These are phyloP conservation scores for Caenorhabditis plicata DNA, from an alignment of 2,888 invertebrate species.

Conservation along the genomic window DNA sequence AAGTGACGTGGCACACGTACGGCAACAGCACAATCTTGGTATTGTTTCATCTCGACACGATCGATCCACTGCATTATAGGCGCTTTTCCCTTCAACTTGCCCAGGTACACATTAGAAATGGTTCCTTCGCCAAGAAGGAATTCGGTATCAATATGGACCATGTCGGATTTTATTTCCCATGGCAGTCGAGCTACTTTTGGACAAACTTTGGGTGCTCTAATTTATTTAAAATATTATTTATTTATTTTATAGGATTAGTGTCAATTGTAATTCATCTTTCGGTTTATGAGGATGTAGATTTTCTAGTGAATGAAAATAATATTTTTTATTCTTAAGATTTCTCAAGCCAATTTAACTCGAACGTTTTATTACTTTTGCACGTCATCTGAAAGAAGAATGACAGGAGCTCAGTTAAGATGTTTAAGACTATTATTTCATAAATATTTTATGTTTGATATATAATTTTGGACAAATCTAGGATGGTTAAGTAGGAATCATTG, in stretches of 20 bases:
- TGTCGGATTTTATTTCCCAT: slow-evolving; percentile 53
- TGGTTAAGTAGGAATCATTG: no score
- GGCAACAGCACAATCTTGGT: slow-evolving; percentile 55
- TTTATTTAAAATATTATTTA: neutral
- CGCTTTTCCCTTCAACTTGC: slow-evolving; percentile 51
- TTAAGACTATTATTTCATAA: no score
- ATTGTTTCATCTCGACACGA: slow-evolving; percentile 51
- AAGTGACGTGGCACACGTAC: slow-evolving; percentile 43
- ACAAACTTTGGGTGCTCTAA: slow-evolving; percentile 36
- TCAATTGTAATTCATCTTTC: neutral
- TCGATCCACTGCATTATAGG: slow-evolving; percentile 57
- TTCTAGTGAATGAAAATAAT: no score
- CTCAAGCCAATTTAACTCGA: no score
- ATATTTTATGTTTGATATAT: no score
- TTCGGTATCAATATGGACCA: slow-evolving; percentile 47
- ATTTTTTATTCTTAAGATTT: no score
- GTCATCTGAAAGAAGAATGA: no score
- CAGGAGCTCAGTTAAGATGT: no score
- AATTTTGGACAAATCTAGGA: no score
- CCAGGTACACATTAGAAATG: slow-evolving; percentile 47
- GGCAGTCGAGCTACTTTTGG: slow-evolving; percentile 38
- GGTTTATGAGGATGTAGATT: no score
- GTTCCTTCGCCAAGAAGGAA: slow-evolving; percentile 51
- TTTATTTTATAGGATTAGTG: neutral
- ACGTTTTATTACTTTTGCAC: no score